Conservation (phyloP, 1,140 invertebrate species). For the Physella acuta region DNA sequence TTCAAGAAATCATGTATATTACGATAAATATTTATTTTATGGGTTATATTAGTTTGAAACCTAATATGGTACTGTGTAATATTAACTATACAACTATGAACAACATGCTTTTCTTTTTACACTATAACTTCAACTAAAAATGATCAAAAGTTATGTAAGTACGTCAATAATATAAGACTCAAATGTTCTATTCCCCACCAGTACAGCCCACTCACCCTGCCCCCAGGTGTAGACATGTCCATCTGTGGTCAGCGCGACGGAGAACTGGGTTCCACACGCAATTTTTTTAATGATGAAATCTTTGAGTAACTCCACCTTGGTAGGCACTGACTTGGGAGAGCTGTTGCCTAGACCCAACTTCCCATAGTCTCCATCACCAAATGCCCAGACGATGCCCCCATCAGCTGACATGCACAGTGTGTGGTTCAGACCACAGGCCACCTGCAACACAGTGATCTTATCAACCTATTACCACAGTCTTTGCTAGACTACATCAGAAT, state of each 20-base stretch:
- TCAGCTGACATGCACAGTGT: slow-evolving; percentile 68
- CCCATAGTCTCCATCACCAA: slow-evolving; percentile 72
- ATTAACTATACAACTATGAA: no score
- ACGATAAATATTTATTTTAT: no score
- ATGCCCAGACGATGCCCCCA: slow-evolving; percentile 68
- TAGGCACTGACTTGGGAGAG: slow-evolving; percentile 61
- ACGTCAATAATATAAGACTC: no score
- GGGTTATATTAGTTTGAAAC: no score
- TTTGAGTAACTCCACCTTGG: slow-evolving; percentile 65
- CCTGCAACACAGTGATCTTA: slow-evolving; percentile 56
- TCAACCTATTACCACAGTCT: no score
- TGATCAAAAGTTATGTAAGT: no score
- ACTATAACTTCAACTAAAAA: no score
- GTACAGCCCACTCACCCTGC: slow-evolving; percentile 51
- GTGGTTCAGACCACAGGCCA: slow-evolving; percentile 70
- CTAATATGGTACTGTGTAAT: no score
- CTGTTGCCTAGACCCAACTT: slow-evolving; percentile 69
- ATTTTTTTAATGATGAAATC: slow-evolving; percentile 67
- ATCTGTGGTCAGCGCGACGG: slow-evolving; percentile 68
- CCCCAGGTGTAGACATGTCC: slow-evolving; percentile 70
- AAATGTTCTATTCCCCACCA: no score
- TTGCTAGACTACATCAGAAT: no score
- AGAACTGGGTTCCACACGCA: slow-evolving; percentile 69
- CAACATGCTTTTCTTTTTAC: no score
- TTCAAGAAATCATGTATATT: no score